Conservation (phyloP, 2,113 vertebrate species). For the Scolopax mira region DNA sequence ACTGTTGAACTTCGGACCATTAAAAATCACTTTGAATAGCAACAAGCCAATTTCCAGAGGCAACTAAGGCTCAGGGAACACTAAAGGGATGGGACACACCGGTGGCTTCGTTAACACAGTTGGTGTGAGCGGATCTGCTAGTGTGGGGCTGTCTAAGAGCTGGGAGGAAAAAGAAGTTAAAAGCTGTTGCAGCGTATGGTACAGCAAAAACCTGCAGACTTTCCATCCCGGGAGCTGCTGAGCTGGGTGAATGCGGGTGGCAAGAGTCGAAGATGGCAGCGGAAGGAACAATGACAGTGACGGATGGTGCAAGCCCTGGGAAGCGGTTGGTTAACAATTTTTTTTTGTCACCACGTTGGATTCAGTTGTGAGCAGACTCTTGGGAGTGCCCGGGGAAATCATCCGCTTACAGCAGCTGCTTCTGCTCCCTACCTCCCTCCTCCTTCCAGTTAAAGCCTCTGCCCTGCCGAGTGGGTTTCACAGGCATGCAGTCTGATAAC, state of each 20-base stretch:
- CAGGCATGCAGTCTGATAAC: slow-evolving; percentile 27
- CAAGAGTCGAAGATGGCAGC: neutral
- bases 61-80: slow-evolving; percentile 42
- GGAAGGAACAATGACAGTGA: slow-evolving; percentile 8
- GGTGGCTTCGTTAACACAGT: slow-evolving; percentile 60
- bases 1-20: slow-evolving; percentile 32
- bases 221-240: neutral
- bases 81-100: slow-evolving; percentile 38
- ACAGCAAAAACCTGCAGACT: slow-evolving; percentile 36
- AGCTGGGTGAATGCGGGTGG: neutral
- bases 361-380: slow-evolving; percentile 28
- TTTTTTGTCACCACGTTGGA: slow-evolving; percentile 16
- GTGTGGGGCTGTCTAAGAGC: slow-evolving; percentile 4
- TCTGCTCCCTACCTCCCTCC: slow-evolving; percentile 33
- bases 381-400: neutral
- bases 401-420: slow-evolving; percentile 51
- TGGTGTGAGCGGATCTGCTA: slow-evolving; percentile 47
- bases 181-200: slow-evolving; percentile 30
- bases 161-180: slow-evolving; percentile 33
- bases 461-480: slow-evolving; percentile 52
- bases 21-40: neutral
- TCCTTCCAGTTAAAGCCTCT: slow-evolving; percentile 63
- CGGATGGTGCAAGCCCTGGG: neutral
- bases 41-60: slow-evolving; percentile 42
- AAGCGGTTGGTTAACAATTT: slow-evolving; percentile 29